phyloP scores from a whole-genome alignment of 1,140 invertebrate species.

The Sycophaga agraensis region DNA sequence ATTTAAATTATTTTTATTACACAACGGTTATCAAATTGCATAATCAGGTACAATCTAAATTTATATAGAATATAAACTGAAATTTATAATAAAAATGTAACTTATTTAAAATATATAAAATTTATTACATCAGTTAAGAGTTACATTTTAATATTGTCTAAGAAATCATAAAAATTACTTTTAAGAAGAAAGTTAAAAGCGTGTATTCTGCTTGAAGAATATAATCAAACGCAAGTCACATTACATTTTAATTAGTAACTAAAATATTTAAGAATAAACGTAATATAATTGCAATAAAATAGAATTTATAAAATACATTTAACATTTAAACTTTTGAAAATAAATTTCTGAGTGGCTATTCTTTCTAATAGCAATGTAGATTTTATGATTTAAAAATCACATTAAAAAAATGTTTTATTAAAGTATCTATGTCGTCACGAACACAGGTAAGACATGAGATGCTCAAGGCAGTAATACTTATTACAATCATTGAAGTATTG shows the following conservation, averaged over 20 bases:
- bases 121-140: slow-evolving; percentile 2
- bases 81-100: slow-evolving; percentile 5
- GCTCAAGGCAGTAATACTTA: no score
- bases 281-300: slow-evolving; percentile 18
- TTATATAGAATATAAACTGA: not conserved
- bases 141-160: slow-evolving; percentile 4
- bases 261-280: slow-evolving; percentile 20
- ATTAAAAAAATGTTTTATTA: no score
- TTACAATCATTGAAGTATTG: no score
- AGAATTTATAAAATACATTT: not conserved
- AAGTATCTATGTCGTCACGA: no score
- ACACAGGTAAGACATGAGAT: no score
- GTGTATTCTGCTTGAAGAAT: not conserved
- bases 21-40: no score
- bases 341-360: no score
- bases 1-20: not conserved
- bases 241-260: slow-evolving; percentile 14
- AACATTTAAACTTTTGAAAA: not conserved
- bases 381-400: no score
- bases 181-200: not conserved
- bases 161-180: not conserved
- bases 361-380: no score
- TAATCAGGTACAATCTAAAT: slow-evolving; percentile 7
- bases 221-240: slow-evolving; percentile 7
- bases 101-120: slow-evolving; percentile 22